Conservation (phyloP, 2,888 invertebrate genomes). For the Drosophila siamana region DNA sequence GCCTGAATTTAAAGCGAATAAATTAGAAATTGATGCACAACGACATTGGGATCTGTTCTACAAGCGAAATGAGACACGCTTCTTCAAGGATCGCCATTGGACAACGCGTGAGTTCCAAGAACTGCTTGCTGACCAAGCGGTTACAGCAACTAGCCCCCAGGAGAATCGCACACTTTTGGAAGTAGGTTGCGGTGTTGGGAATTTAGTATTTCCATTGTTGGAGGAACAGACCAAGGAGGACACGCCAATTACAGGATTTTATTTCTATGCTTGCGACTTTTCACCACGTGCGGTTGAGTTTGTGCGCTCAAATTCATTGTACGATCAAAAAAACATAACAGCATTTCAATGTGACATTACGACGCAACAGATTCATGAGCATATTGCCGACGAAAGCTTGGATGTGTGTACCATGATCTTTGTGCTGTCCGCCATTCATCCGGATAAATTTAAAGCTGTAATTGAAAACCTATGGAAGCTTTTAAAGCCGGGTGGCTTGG, state of each 20-base stretch:
- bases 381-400: slow-evolving; percentile 86
- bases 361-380: slow-evolving; percentile 87
- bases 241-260: slow-evolving; percentile 86
- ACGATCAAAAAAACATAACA: slow-evolving; percentile 88
- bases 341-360: slow-evolving; percentile 96
- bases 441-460: slow-evolving; percentile 90
- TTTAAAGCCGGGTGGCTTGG: slow-evolving; percentile 91
- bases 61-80: slow-evolving; percentile 96
- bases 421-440: slow-evolving; percentile 97
- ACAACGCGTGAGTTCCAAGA: slow-evolving; percentile 97
- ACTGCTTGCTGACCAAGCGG: slow-evolving; percentile 86
- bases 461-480: slow-evolving; percentile 88
- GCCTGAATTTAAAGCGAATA: slow-evolving; percentile 90
- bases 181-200: slow-evolving; percentile 98
- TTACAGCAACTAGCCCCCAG: slow-evolving; percentile 82
- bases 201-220: slow-evolving; percentile 96
- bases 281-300: slow-evolving; percentile 95
- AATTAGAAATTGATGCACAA: slow-evolving; percentile 93
- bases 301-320: slow-evolving; percentile 90
- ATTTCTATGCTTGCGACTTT: slow-evolving; percentile 96
- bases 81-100: slow-evolving; percentile 99
- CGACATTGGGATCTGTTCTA: slow-evolving; percentile 99
- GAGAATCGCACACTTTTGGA: slow-evolving; percentile 87
- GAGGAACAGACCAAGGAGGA: slow-evolving; percentile 88
- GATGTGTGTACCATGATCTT: slow-evolving; percentile 96